Evolutionary conservation across 1,140 invertebrate species (phyloP).

Genomic region (Diprion similis): DNA sequence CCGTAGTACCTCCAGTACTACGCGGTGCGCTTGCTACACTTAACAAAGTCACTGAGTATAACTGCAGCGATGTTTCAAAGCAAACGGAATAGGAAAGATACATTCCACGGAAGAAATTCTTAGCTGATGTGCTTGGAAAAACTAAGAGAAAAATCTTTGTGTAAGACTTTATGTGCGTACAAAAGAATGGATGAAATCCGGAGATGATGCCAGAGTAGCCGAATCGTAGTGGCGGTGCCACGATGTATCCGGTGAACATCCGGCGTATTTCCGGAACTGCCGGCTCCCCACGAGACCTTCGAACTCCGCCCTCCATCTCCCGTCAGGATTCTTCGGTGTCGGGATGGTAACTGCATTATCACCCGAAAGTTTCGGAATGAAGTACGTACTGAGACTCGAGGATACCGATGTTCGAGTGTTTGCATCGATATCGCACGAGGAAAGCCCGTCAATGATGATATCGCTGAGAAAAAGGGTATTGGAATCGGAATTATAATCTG

Average conservation of each 20-base stretch:
- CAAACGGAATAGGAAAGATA: background rate
- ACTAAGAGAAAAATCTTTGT: background rate
- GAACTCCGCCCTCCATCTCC: background rate
- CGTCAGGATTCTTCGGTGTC: background rate
- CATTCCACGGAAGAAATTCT: background rate
- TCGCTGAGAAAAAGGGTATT: background rate
- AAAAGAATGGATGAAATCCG: background rate
- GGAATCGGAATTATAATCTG: too few species aligned
- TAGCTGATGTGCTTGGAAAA: background rate
- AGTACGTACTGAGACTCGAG: background rate
- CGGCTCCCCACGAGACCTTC: background rate
- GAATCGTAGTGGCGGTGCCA: background rate
- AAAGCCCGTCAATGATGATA: background rate
- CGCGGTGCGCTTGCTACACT: too few species aligned
- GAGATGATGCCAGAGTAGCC: background rate
- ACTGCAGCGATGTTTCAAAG: background rate
- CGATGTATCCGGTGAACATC: background rate
- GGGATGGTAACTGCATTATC: background rate
- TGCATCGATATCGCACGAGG: background rate
- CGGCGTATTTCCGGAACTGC: constrained; percentile 1
- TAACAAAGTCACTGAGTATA: too few species aligned
- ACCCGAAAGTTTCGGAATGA: background rate
- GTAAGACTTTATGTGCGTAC: background rate
- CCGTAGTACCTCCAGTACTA: too few species aligned
- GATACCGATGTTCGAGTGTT: background rate